Conservation (phyloP, 2,888 invertebrate species). For the Plebejus melissa region DNA sequence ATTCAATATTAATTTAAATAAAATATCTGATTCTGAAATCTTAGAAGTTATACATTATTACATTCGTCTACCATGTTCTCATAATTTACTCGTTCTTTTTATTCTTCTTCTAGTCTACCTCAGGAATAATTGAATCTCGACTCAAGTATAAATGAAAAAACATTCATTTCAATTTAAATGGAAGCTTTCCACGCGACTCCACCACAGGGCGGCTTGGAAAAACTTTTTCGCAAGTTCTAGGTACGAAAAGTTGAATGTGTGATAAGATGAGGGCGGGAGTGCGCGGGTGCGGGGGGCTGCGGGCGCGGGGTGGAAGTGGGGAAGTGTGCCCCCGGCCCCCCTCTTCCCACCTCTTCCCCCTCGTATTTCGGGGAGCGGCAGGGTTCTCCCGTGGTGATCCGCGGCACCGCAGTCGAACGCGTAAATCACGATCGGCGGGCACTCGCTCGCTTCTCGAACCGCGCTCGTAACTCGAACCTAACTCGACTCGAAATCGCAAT, state of each 20-base stretch:
- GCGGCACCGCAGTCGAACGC: slow-evolving; percentile 44
- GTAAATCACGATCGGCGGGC: slow-evolving; percentile 66
- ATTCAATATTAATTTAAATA: background rate
- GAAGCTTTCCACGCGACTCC: slow-evolving; percentile 10
- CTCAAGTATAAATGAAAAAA: slow-evolving; percentile 10
- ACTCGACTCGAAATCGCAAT: slow-evolving; percentile 57
- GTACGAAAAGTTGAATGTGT: slow-evolving; percentile 31
- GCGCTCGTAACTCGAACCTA: slow-evolving; percentile 28
- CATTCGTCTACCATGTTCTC: background rate
- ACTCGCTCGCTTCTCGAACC: slow-evolving; percentile 51
- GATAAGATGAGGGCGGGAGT: slow-evolving; percentile 35
- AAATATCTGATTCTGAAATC: background rate
- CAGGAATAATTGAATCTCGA: background rate
- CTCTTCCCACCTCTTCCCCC: background rate
- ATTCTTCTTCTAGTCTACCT: background rate
- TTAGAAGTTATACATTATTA: background rate
- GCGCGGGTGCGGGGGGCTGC: slow-evolving; percentile 38
- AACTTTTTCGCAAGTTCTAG: slow-evolving; percentile 23
- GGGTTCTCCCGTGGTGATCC: slow-evolving; percentile 50
- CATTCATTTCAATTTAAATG: background rate
- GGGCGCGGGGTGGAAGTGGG: slow-evolving; percentile 39
- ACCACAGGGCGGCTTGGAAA: background rate
- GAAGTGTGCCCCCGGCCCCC: slow-evolving; percentile 38
- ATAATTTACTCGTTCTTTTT: background rate
- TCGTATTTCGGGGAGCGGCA: slow-evolving; percentile 42